These are phyloP conservation scores for Cyprinodon tularosa DNA, from an alignment of 2,113 vertebrate genomes.

Conservation along the genomic window DNA sequence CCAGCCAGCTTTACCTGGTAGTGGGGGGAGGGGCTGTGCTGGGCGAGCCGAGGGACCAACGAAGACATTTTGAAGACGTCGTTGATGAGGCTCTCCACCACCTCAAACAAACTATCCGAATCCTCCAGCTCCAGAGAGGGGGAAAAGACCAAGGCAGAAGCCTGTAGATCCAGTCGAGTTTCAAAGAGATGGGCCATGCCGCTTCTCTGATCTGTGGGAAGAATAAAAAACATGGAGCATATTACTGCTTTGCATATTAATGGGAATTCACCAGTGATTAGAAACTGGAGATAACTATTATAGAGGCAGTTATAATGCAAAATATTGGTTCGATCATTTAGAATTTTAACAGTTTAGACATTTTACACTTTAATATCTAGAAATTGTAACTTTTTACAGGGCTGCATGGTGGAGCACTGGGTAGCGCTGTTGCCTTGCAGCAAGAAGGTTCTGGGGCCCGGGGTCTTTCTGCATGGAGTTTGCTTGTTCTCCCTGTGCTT, in stretches of 20 bases:
- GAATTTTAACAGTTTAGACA: no score
- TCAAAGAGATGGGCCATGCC: conserved; percentile 85
- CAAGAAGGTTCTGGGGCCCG: no score
- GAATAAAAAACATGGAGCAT: not conserved
- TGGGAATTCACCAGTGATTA: not conserved
- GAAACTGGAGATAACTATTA: not conserved
- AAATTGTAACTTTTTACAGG: no score
- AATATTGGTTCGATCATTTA: conserved; percentile 10
- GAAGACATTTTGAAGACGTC: conserved; percentile 85
- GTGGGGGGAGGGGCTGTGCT: conserved; percentile 72
- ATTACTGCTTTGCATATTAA: not conserved
- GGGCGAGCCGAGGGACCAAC: conserved; percentile 83
- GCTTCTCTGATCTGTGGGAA: conserved; percentile 77
- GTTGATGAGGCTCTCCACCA: conserved; percentile 83
- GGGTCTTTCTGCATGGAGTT: no score
- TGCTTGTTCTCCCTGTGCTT: no score
- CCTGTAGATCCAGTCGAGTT: conserved; percentile 83
- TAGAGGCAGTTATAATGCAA: not conserved
- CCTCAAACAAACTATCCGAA: conserved; percentile 81
- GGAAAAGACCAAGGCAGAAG: conserved; percentile 87
- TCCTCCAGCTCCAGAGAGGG: conserved; percentile 85
- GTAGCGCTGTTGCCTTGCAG: no score
- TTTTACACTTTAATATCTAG: no score
- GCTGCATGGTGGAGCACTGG: no score
- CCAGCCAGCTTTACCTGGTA: conserved; percentile 87